These are phyloP conservation scores for Scomber scombrus DNA, from an alignment of 2,113 vertebrate genomes.

Conservation along the genomic window DNA sequence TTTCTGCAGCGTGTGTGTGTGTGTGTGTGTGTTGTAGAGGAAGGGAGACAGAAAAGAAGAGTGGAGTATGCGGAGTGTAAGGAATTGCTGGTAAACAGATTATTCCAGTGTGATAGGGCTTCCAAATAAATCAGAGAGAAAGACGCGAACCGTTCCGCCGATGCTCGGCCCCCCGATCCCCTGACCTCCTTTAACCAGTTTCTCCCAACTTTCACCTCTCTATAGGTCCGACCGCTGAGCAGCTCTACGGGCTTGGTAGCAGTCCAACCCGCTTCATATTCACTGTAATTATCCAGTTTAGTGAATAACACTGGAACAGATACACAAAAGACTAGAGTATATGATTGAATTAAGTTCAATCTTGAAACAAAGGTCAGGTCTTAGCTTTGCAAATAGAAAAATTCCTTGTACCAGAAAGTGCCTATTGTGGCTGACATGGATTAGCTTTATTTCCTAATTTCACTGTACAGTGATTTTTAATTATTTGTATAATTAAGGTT, in stretches of 20 bases:
- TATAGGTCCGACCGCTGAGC: conserved; percentile 34
- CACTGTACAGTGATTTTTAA: conserved; percentile 83
- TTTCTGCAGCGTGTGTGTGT: conserved; percentile 18
- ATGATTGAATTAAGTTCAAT: conserved; percentile 70
- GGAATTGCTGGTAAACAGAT: conserved; percentile 73
- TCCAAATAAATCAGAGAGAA: conserved; percentile 24
- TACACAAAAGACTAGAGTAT: conserved; percentile 57
- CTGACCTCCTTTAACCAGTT: conserved; percentile 33
- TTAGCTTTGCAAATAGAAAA: conserved; percentile 72
- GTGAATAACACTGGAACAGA: conserved; percentile 69
- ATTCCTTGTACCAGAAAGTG: conserved; percentile 72
- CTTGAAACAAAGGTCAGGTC: conserved; percentile 74
- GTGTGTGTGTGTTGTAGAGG: conserved; percentile 37
- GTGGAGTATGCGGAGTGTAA: conserved; percentile 42
- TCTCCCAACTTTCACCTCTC: conserved; percentile 18
- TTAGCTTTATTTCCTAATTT: conserved; percentile 81
- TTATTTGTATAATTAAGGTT: conserved; percentile 80
- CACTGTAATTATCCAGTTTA: conserved; percentile 81
- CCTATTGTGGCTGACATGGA: conserved; percentile 64
- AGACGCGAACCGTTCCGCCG: not conserved
- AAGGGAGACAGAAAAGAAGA: conserved; percentile 9
- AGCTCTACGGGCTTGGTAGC: conserved; percentile 42
- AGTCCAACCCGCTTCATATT: conserved; percentile 63
- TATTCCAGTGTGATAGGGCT: conserved; percentile 43
- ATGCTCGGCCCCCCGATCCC: not conserved